Base-by-base conservation (phyloP, 2,888 invertebrate species). In the Erpobdella octoculata region DNA sequence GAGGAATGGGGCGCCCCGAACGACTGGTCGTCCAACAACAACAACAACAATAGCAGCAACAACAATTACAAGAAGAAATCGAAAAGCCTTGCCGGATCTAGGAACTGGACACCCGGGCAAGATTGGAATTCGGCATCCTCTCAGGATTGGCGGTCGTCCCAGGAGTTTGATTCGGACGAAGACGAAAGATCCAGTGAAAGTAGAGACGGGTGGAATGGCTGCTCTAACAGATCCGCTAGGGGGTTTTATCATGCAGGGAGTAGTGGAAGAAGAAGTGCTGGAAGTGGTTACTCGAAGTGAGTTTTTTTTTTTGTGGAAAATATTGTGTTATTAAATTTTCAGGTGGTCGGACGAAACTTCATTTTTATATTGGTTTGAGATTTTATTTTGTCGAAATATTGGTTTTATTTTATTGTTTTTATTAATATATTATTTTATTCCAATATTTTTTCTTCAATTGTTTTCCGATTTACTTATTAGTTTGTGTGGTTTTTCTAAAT, bases 81-180 rank as follows among this genome's bases (percentile, higher is more conserved):
- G 1, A 62, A 33, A 33, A 35, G 62, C n/a, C 18, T 33, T n/a
- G 62, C 33, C 31, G n/a, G 33, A 6, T 62, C 35, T 31, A n/a
- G 62, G 31, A 62, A 62, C 31, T 62, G 62, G 62, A 62, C 28
- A n/a, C 33, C 62, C 8, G 28, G n/a, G 8, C 31, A 62, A 6
- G 62, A 62, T 35, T 62, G 62, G 62, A 62, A 62, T 12, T 35
- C 48, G 31, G 65, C 33, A 37, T 65, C 65, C 18, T 69, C 69
- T 8, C 69, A 69, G 28, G 69, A 69, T 25, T 69, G 69, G 69
- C 53, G 69, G n/a, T 48, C 69, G n/a, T 48, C 69, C 21, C 48
- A 58, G 15, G 58, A 69, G 25, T 69, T 48, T 31, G 53, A 68
- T 46, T 53, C 53, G 21, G 53, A 53, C 18, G 69, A 69, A 38